Base-by-base conservation (phyloP, 2,888 invertebrate genomes). In the Thymelicus lineola region DNA sequence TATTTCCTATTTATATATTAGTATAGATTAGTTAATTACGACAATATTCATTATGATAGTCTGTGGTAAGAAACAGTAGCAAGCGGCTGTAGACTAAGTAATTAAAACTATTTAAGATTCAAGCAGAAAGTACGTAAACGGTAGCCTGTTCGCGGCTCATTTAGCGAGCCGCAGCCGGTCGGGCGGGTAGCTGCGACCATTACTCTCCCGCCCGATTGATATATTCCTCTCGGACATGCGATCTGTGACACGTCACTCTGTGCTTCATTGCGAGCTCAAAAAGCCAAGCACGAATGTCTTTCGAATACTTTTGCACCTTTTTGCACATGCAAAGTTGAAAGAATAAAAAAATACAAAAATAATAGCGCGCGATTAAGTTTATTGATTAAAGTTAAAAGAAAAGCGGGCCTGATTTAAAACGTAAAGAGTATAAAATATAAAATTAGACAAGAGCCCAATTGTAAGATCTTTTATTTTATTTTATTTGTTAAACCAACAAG, bases 51-150 rank as follows among this genome's bases (percentile, higher is more conserved):
- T 46, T 15, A 48, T 28, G 45, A n/a, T 46, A 12, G 46, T 42
- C 42, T 12, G 42, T 12, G 38, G 42, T 28, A 46, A 46, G 46
- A 14, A 60, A 61, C 45, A 61, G 60, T 53, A 53, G 45, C 67
- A 15, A 61, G 61, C 59, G 46, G 66, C 48, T 62, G 62, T 57
- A 78, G 88, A 90, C 88, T 83, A 87, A 86, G 83, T 90, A 90
- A 91, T 93, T 93, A 91, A 93, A 92, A 90, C 90, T 91, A 91
- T 88, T 93, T 93, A 90, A 91, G 85, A 92, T 92, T 91, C 90
- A 90, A 88, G 83, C 88, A 84, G 89, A 87, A 87, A 88, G 86
- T 87, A 82, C 84, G 78, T 76, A 76, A 75, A 76, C 86, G 81
- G 90, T 84, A 87, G 88, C 87, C 83, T 82, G 88, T 85, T 83